A percentile compares a stretch with the other conserved stretches of the same genome.
These are phyloP conservation scores for Branchipolynoe longqiensis DNA, from an alignment of 2,888 invertebrate genomes.

Conservation along the genomic window DNA sequence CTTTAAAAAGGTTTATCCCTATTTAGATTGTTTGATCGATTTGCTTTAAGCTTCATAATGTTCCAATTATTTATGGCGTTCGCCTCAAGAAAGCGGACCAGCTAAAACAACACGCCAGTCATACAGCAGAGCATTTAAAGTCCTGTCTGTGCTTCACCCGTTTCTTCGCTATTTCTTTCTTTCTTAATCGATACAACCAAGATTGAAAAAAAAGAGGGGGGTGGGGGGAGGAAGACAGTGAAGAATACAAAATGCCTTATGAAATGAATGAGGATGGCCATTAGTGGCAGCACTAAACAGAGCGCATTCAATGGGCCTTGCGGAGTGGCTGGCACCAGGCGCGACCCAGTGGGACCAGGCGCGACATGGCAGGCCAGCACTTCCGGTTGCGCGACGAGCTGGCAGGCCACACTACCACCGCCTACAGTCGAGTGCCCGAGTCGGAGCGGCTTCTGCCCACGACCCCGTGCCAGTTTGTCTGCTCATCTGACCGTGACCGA, in stretches of 20 bases:
- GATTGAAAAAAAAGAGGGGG: conserved; percentile 4
- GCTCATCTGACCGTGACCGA: background rate
- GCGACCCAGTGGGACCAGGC: background rate
- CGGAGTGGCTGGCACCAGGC: background rate
- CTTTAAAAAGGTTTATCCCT: background rate
- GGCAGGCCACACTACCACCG: no score
- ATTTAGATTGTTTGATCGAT: background rate
- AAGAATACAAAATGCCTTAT: no score
- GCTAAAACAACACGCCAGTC: no score
- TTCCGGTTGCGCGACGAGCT: background rate
- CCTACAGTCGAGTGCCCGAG: no score
- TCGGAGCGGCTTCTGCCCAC: background rate
- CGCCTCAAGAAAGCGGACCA: background rate
- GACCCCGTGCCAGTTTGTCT: background rate
- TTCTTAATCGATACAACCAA: background rate
- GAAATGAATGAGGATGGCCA: no score
- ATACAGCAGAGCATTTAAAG: background rate
- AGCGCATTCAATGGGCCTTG: no score
- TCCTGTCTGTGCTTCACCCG: background rate
- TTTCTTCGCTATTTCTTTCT: conserved; percentile 18
- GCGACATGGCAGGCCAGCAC: no score
- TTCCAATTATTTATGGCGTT: conserved; percentile 4
- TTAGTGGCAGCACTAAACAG: no score
- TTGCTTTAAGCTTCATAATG: background rate
- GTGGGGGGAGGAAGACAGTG: no score